A percentile compares a stretch with the other conserved stretches of the same genome.
These are phyloP conservation scores for Passer domesticus DNA, from an alignment of 2,113 vertebrate species.

Conservation along the genomic window DNA sequence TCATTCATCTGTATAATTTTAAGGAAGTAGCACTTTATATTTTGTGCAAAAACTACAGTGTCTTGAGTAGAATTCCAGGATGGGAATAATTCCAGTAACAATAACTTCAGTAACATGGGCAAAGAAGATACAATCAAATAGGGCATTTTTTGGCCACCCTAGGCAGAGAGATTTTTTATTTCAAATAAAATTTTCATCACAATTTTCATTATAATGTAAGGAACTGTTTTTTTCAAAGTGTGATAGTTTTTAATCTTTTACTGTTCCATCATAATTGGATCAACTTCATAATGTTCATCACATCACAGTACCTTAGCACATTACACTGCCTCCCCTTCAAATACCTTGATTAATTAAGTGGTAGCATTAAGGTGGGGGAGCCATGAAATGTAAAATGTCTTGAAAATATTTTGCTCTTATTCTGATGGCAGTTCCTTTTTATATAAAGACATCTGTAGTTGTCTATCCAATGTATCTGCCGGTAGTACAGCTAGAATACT, in stretches of 20 bases:
- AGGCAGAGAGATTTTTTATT: neutral
- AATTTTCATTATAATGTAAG: neutral
- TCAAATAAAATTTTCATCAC: neutral
- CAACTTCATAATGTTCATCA: neutral
- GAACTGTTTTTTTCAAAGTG: neutral
- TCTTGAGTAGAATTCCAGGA: slow-evolving; percentile 6
- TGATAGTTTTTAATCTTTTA: neutral
- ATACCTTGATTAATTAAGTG: neutral
- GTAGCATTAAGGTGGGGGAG: neutral
- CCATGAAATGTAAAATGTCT: neutral
- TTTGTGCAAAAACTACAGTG: slow-evolving; percentile 1
- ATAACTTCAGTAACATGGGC: neutral
- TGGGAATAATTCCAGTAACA: neutral
- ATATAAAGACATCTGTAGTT: neutral
- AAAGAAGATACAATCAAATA: neutral
- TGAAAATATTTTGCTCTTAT: neutral
- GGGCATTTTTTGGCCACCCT: neutral
- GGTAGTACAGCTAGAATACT: neutral
- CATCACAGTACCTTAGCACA: neutral
- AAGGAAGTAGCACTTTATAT: slow-evolving; percentile 11
- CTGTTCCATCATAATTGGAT: neutral
- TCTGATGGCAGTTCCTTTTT: neutral
- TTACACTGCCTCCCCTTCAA: neutral
- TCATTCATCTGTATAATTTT: slow-evolving; percentile 1
- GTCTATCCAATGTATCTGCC: neutral